Conservation (phyloP, 2,888 invertebrate species). For the Diplazon laetatorius region DNA sequence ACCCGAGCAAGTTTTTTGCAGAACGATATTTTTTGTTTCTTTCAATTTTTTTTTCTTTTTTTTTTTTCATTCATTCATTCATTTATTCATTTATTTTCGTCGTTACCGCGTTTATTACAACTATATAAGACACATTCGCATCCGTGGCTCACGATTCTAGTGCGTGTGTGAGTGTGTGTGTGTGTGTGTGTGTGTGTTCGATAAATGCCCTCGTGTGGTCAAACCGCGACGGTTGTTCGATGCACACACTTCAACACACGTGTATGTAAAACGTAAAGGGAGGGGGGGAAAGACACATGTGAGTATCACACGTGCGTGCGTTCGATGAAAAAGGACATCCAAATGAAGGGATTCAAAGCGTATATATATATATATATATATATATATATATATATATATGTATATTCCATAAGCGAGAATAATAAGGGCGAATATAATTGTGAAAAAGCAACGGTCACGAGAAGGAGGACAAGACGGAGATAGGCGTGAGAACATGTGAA, state of each 20-base stretch:
- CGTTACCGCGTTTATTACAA: conserved; percentile 74
- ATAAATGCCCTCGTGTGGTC: conserved; percentile 48
- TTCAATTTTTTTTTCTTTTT: conserved; percentile 72
- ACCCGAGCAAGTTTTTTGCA: conserved; percentile 81
- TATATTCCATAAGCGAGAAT: too few species aligned
- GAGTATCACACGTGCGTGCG: conserved; percentile 31
- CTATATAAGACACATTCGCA: conserved; percentile 74
- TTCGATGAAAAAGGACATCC: conserved; percentile 39
- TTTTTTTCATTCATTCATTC: too few species aligned
- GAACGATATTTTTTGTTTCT: too few species aligned
- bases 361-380: too few species aligned
- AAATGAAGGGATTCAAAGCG: conserved; percentile 44
- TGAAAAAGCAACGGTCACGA: neutral
- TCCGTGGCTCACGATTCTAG: too few species aligned
- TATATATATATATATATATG: too few species aligned
- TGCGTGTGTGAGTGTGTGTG: too few species aligned
- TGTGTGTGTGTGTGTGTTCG: conserved; percentile 64
- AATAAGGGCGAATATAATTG: too few species aligned
- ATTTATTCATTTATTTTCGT: too few species aligned
- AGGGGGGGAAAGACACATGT: conserved; percentile 1
- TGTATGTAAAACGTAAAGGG: neutral
- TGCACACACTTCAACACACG: too few species aligned
- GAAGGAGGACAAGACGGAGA: conserved; percentile 44
- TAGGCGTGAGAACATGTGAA: conserved; percentile 39
- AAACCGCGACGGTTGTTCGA: conserved; percentile 42